A percentile compares a stretch with the other conserved stretches of the same genome.
phyloP scores from a whole-genome alignment of 2,797 vertebrate genomes.

The Acanthornis magna region DNA sequence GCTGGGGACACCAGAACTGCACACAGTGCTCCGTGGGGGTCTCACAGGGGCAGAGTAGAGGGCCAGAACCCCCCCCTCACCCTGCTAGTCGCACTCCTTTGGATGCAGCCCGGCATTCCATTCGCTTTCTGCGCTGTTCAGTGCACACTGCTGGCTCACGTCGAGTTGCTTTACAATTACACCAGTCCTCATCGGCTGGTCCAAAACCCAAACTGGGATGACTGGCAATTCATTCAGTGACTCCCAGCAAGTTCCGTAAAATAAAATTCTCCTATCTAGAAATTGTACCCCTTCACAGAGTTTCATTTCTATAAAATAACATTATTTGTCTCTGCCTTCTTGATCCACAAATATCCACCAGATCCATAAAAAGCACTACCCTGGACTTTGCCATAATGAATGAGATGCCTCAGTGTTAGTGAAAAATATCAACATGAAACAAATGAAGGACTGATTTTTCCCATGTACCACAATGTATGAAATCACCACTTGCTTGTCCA shows the following conservation, averaged over 20 bases:
- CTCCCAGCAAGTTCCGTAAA: neutral
- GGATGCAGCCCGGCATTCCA: neutral
- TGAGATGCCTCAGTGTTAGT: neutral
- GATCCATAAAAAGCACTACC: too few relatives aligned
- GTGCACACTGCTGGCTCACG: neutral
- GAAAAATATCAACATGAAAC: neutral
- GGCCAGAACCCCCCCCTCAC: too few relatives aligned
- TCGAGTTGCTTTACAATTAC: neutral
- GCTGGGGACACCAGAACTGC: too few relatives aligned
- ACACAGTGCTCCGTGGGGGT: too few relatives aligned
- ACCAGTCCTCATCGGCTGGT: neutral
- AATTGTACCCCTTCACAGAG: neutral
- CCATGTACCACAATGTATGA: too few relatives aligned
- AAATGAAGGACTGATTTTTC: rapidly evolving
- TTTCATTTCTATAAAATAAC: too few relatives aligned
- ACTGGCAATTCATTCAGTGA: too few relatives aligned
- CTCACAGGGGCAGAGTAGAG: too few relatives aligned
- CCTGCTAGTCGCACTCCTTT: too few relatives aligned
- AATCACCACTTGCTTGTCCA: neutral
- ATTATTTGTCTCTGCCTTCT: neutral
- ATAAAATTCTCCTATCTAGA: neutral
- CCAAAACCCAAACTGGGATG: neutral
- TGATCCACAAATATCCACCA: too few relatives aligned
- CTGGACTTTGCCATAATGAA: rapidly evolving
- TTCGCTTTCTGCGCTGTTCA: neutral